phyloP scores from a whole-genome alignment of 2,113 vertebrate species.

The Murina feae region DNA sequence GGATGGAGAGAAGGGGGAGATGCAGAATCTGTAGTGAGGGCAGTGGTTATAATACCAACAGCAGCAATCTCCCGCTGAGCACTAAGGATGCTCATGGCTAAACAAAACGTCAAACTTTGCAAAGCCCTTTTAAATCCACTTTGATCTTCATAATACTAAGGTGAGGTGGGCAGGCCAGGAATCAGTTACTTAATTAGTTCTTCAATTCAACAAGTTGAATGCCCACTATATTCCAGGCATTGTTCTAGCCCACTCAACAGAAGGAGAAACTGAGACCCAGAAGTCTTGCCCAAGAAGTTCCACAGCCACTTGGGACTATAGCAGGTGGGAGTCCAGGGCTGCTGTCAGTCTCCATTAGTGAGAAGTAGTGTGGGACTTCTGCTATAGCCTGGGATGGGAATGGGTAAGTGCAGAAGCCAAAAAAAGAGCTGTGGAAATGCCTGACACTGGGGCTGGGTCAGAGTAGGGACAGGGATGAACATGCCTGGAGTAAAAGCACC shows the following conservation, averaged over 20 bases:
- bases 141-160: background rate
- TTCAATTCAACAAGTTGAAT: background rate
- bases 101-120: background rate
- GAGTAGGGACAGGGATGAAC: background rate
- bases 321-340: too few species aligned
- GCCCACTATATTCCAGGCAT: background rate
- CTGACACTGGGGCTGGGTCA: background rate
- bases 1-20: background rate
- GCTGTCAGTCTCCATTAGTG: background rate
- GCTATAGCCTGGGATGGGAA: background rate
- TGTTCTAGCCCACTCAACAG: background rate
- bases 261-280: background rate
- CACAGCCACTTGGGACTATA: background rate
- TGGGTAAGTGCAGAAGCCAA: fast-evolving
- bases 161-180: background rate
- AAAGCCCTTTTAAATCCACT: background rate
- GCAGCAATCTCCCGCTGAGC: fast-evolving
- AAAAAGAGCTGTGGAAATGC: background rate
- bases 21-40: background rate
- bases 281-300: background rate
- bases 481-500: background rate
- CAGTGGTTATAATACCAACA: fast-evolving
- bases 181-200: background rate
- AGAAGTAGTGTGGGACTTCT: background rate
- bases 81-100: background rate